Evolutionary conservation across 2,797 vertebrate genomes (phyloP).

Genomic region (Helarctos malayanus): DNA sequence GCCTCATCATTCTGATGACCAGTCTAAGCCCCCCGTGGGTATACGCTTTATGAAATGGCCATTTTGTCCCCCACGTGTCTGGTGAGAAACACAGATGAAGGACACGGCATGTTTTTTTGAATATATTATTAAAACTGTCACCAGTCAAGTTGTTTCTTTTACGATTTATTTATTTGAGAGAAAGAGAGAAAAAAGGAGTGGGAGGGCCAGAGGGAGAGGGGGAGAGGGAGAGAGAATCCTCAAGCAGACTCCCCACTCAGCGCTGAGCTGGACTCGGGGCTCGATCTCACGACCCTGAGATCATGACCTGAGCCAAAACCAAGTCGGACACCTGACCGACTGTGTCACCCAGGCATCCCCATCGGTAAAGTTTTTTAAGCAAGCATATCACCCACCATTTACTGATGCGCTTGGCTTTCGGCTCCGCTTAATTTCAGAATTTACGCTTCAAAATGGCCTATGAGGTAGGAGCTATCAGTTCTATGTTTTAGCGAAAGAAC

Average conservation of each 20-base stretch:
- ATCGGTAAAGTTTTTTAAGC: not conserved
- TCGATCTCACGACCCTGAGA: no score
- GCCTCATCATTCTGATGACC: not conserved
- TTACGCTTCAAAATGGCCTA: not conserved
- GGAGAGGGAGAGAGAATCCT: no score
- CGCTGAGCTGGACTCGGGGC: no score
- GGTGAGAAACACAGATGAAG: not conserved
- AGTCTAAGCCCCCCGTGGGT: not conserved
- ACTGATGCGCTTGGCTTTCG: not conserved
- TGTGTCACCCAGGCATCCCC: accelerated
- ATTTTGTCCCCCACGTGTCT: not conserved
- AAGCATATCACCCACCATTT: not conserved
- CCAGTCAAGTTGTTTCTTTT: not conserved
- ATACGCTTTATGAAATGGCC: not conserved
- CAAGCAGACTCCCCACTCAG: no score
- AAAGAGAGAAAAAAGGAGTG: no score
- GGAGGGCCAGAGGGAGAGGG: no score
- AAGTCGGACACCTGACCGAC: not conserved
- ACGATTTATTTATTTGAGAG: no score
- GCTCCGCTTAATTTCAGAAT: not conserved
- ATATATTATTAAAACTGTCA: not conserved
- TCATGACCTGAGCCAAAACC: not conserved
- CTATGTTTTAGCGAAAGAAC: not conserved
- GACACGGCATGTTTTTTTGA: not conserved
- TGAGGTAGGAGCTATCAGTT: not conserved